Percentiles rank a stretch among this genome's conserved stretches.
Evolutionary conservation across 1,140 invertebrate species (phyloP).

Genomic region (Tachypleus tridentatus): DNA sequence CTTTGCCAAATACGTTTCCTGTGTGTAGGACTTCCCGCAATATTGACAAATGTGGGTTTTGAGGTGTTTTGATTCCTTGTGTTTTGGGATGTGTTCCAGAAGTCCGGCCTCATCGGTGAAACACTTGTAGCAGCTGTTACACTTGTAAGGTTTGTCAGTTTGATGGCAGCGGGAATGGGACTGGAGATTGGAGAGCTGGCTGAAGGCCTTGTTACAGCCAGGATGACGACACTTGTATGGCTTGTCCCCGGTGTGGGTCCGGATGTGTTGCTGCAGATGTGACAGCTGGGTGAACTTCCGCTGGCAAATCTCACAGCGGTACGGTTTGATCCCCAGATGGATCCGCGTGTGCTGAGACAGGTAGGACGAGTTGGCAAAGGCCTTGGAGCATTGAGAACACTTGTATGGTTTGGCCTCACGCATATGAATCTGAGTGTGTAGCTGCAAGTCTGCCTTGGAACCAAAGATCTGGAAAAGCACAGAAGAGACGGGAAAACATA

Average conservation of each 20-base stretch:
- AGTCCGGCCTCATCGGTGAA: constrained; percentile 85
- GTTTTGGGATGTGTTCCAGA: constrained; percentile 94
- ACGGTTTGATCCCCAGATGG: constrained; percentile 60
- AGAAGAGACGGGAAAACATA: constrained; percentile 12
- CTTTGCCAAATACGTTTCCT: constrained; percentile 96
- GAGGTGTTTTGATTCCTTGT: constrained; percentile 97
- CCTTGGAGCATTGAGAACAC: constrained; percentile 94
- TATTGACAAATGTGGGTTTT: constrained; percentile 99
- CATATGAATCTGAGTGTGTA: constrained; percentile 95
- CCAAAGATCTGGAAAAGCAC: constrained; percentile 73
- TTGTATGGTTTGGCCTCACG: constrained; percentile 98
- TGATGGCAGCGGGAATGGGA: constrained; percentile 94
- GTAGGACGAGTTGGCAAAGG: constrained; percentile 98
- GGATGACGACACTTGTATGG: constrained; percentile 94
- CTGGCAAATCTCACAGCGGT: constrained; percentile 86
- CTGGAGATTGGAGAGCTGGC: constrained; percentile 93
- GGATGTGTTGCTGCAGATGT: constrained; percentile 95
- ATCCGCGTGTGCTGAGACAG: constrained; percentile 97
- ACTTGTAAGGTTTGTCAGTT: constrained; percentile 92
- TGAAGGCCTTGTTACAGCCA: constrained; percentile 96
- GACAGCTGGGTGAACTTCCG: constrained; percentile 97
- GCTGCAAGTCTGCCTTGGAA: constrained; percentile 90
- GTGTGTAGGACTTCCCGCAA: constrained; percentile 97
- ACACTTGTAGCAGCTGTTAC: constrained; percentile 96
- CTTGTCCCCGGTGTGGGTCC: constrained; percentile 96